phyloP scores from a whole-genome alignment of 2,888 invertebrate genomes.

The Hydrotaea cyrtoneurina region DNA sequence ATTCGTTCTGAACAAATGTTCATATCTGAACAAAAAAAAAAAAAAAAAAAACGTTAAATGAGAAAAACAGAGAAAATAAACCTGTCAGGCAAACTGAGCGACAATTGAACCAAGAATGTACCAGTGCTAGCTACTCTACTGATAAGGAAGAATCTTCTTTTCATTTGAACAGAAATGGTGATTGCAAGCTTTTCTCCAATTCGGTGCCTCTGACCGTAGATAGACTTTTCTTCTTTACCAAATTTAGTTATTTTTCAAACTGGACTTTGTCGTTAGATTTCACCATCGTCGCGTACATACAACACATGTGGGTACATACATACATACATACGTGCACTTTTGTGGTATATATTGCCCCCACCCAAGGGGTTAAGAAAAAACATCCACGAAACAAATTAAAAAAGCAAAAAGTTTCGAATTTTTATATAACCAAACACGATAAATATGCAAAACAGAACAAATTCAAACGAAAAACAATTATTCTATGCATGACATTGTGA shows the following conservation, averaged over 20 bases:
- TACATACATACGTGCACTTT: too few species aligned
- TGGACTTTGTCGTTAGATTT: slow-evolving; percentile 14
- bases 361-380: neutral
- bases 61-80: neutral
- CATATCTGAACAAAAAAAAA: neutral
- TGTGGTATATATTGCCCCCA: neutral
- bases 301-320: too few species aligned
- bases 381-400: neutral
- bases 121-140: neutral
- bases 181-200: slow-evolving; percentile 4
- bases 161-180: neutral
- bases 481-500: slow-evolving; percentile 4
- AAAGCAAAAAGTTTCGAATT: neutral
- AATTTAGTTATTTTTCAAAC: neutral
- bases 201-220: neutral
- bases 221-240: neutral
- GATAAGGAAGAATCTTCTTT: slow-evolving; percentile 32
- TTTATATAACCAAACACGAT: neutral
- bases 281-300: neutral
- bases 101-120: neutral
- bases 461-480: neutral
- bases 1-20: neutral
- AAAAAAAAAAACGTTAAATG: neutral
- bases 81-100: neutral
- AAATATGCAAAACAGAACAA: neutral